These are phyloP conservation scores for Arrhamphus sclerolepis DNA, from an alignment of 2,797 vertebrate genomes.

Conservation along the genomic window DNA sequence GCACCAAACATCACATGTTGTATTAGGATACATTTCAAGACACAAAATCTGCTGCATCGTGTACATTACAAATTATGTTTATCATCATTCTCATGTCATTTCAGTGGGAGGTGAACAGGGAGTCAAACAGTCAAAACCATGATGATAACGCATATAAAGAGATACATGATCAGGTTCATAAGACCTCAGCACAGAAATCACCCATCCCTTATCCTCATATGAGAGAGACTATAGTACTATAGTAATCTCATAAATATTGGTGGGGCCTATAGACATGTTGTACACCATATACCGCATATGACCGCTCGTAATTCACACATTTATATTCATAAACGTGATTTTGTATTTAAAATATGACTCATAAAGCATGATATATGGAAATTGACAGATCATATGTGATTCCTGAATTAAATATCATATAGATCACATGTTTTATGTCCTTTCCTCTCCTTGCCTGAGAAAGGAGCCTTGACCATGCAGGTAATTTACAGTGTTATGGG, in stretches of 20 bases:
- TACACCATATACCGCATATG: conserved; percentile 71
- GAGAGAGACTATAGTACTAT: conserved; percentile 58
- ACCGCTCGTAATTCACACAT: conserved; percentile 77
- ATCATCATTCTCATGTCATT: conserved; percentile 31
- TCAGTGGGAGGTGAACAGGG: conserved; percentile 30
- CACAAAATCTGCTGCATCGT: conserved; percentile 20
- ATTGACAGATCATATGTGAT: conserved; percentile 84
- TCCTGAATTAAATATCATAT: conserved; percentile 82
- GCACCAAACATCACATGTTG: conserved; percentile 23
- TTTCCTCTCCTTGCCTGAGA: conserved; percentile 68
- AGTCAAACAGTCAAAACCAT: conserved; percentile 48
- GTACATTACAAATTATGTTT: conserved; percentile 12
- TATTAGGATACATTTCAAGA: conserved; percentile 33
- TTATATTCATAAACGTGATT: conserved; percentile 83
- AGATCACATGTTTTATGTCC: conserved; percentile 80
- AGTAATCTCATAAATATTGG: conserved; percentile 78
- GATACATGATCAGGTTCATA: conserved; percentile 60
- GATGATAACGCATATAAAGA: conserved; percentile 36
- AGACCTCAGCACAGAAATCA: conserved; percentile 53
- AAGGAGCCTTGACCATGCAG: conserved; percentile 81
- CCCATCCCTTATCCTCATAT: conserved; percentile 62
- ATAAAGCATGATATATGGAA: conserved; percentile 83
- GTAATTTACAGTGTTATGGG: conserved; percentile 88
- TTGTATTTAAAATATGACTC: conserved; percentile 85
- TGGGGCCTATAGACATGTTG: conserved; percentile 74